Conservation (phyloP, 2,888 invertebrate species). For the Meiosimyza decipiens region DNA sequence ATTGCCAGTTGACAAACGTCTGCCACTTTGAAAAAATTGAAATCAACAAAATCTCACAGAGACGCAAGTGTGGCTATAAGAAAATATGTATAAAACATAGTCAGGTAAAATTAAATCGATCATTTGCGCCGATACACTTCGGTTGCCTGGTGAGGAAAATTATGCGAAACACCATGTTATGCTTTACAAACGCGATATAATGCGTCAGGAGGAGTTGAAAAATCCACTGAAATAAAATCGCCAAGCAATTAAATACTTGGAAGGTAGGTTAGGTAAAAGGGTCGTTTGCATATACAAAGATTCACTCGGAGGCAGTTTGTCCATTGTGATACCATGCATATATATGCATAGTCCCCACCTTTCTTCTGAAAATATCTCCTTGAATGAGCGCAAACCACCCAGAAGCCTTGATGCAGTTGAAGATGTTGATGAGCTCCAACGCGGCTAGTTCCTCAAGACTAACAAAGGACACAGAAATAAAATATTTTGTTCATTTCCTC, state of each 20-base stretch:
- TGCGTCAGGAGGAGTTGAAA: slow-evolving; percentile 6
- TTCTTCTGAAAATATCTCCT: too few relatives aligned
- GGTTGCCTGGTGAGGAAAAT: slow-evolving; percentile 25
- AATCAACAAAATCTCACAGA: slow-evolving; percentile 8
- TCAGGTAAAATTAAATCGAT: slow-evolving; percentile 28
- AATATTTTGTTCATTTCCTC: too few relatives aligned
- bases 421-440: too few relatives aligned
- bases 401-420: too few relatives aligned
- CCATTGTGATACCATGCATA: too few relatives aligned
- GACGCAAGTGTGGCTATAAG: neutral
- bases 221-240: neutral
- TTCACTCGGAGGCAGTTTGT: too few relatives aligned
- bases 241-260: neutral
- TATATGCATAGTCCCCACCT: too few relatives aligned
- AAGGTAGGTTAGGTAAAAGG: neutral
- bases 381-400: too few relatives aligned
- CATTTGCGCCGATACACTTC: neutral
- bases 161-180: too few relatives aligned
- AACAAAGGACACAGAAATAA: too few relatives aligned
- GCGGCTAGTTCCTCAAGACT: too few relatives aligned
- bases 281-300: too few relatives aligned
- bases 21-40: slow-evolving; percentile 5
- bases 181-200: neutral
- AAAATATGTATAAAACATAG: neutral
- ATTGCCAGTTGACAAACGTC: neutral